phyloP scores from a whole-genome alignment of 2,113 vertebrate species.

The Hippocampus mohnikei region DNA sequence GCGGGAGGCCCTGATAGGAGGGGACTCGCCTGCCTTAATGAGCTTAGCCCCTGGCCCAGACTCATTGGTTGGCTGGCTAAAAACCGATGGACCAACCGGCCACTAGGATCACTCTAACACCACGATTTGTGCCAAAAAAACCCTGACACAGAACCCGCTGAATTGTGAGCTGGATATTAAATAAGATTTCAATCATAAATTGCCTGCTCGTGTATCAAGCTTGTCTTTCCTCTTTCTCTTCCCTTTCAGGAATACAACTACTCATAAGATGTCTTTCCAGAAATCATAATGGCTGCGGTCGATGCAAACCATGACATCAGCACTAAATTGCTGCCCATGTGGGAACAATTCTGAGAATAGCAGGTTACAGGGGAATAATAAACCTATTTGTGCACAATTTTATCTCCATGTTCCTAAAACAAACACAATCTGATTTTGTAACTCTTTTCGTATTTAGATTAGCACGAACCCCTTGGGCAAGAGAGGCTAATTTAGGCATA shows the following conservation, averaged over 20 bases:
- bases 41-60: conserved; percentile 66
- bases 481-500: conserved; percentile 48
- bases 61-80: conserved; percentile 57
- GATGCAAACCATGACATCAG: conserved; percentile 52
- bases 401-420: conserved; percentile 44
- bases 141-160: conserved; percentile 16
- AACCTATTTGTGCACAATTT: conserved; percentile 29
- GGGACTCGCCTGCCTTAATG: conserved; percentile 69
- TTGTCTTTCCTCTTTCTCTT: conserved; percentile 17
- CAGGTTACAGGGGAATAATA: conserved; percentile 46
- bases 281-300: conserved; percentile 36
- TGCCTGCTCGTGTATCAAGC: conserved; percentile 11
- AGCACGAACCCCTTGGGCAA: conserved; percentile 37
- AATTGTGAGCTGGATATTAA: conserved; percentile 42
- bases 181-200: conserved; percentile 10
- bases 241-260: conserved; percentile 33
- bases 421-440: conserved; percentile 50
- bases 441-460: conserved; percentile 47
- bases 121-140: neutral
- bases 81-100: conserved; percentile 42
- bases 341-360: conserved; percentile 38
- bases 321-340: conserved; percentile 45
- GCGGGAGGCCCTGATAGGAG: conserved; percentile 45
- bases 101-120: conserved; percentile 38
- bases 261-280: conserved; percentile 45